Evolutionary conservation across 2,113 vertebrate genomes (phyloP).

Genomic region (Reinhardtius hippoglossoides): DNA sequence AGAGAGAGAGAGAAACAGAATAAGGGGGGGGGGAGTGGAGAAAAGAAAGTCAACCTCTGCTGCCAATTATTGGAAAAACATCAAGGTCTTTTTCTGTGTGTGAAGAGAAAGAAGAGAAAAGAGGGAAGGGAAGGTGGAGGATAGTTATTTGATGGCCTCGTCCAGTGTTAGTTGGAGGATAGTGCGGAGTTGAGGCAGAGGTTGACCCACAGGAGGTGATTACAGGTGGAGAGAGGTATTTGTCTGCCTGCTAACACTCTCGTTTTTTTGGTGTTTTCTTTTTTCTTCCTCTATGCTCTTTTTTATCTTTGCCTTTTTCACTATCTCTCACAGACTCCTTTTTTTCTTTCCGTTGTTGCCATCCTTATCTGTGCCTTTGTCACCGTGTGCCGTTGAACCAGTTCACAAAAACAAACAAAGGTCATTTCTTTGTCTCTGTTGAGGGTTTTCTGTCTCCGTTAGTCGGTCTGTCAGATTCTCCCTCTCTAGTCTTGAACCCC

Average conservation of each 20-base stretch:
- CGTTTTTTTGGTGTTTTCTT: constrained; percentile 13
- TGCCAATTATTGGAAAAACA: constrained; percentile 86
- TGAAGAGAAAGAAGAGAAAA: constrained; percentile 72
- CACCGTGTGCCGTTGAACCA: constrained; percentile 41
- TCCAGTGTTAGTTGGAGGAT: constrained; percentile 65
- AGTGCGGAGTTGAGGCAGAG: constrained; percentile 42
- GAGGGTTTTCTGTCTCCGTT: constrained; percentile 12
- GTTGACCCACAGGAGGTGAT: constrained; percentile 72
- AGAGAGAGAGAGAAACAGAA: constrained; percentile 38
- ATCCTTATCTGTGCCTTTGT: constrained; percentile 49
- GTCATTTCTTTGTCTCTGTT: constrained; percentile 46
- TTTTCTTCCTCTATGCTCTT: constrained; percentile 25
- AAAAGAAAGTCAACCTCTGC: constrained; percentile 77
- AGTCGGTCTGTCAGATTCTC: not conserved
- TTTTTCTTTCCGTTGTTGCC: constrained; percentile 19
- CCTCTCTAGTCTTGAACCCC: not conserved
- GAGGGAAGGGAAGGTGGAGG: constrained; percentile 48
- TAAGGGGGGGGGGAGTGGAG: constrained; percentile 4
- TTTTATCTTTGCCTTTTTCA: constrained; percentile 28
- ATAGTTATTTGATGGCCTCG: constrained; percentile 68
- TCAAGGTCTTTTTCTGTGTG: constrained; percentile 77
- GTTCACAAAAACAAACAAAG: constrained; percentile 68
- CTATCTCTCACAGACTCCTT: constrained; percentile 47
- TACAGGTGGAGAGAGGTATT: constrained; percentile 64
- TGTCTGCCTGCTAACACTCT: constrained; percentile 50